A percentile compares a stretch with the other conserved stretches of the same genome.
Conservation (phyloP, 2,888 invertebrate genomes). For the Catotricha subobsoleta region DNA sequence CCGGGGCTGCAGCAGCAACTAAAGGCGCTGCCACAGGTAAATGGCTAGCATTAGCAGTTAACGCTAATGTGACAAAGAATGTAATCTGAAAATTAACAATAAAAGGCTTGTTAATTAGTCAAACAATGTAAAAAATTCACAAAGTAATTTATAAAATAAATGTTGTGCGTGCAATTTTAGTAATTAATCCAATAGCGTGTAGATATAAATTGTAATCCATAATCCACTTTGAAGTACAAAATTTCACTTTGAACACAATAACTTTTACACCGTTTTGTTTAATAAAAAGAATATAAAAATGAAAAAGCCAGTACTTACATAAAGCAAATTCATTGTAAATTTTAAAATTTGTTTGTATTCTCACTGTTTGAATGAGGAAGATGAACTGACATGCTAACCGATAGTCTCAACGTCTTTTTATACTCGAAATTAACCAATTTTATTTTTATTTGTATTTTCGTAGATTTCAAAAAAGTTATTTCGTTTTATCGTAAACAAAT, state of each 20-base stretch:
- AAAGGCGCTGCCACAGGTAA: constrained; percentile 18
- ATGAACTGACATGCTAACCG: constrained; percentile 28
- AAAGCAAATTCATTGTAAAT: constrained; percentile 30
- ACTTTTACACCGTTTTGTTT: neutral
- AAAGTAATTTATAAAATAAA: no score
- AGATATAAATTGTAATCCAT: no score
- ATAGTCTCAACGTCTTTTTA: constrained; percentile 23
- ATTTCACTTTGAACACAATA: no score
- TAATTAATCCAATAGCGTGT: no score
- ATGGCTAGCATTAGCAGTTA: neutral
- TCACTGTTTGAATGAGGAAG: constrained; percentile 29
- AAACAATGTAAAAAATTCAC: no score
- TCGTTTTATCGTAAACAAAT: no score
- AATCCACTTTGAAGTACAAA: no score
- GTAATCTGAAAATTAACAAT: constrained; percentile 18
- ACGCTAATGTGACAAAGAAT: constrained; percentile 25
- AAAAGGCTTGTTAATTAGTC: no score
- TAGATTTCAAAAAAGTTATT: no score
- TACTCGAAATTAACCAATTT: constrained; percentile 15
- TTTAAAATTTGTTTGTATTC: constrained; percentile 18
- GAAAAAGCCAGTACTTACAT: constrained; percentile 21
- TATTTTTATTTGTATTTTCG: neutral
- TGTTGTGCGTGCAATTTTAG: no score
- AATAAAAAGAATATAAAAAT: neutral
- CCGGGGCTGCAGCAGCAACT: constrained; percentile 14